These are phyloP conservation scores for Melanargia galathea DNA, from an alignment of 2,888 invertebrate species.

Conservation along the genomic window DNA sequence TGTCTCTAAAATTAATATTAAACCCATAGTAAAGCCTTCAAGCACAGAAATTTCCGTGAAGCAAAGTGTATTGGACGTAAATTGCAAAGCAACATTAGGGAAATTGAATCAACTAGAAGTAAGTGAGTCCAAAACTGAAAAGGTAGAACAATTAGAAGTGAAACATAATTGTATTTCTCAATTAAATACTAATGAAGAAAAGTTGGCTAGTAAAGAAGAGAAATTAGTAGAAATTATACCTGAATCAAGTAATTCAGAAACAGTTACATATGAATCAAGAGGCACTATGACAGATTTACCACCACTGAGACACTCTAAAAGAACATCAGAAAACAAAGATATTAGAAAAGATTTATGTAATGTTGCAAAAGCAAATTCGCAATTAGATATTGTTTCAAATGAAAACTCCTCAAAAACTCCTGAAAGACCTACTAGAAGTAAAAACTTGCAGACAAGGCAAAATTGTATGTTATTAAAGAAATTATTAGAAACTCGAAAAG, in stretches of 20 bases:
- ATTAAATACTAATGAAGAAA: conserved; percentile 22
- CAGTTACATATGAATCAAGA: conserved; percentile 21
- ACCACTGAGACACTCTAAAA: conserved; percentile 19
- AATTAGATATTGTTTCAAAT: conserved; percentile 30
- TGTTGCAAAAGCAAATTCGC: conserved; percentile 22
- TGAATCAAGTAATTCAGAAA: conserved; percentile 17
- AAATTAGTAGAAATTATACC: conserved; percentile 8
- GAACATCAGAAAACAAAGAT: conserved; percentile 20
- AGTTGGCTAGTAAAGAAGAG: conserved; percentile 23
- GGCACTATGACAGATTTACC: conserved; percentile 8
- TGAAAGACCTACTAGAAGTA: conserved; percentile 34
- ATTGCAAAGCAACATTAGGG: conserved; percentile 22
- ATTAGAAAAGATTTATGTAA: conserved; percentile 16
- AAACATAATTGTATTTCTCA: conserved; percentile 35
- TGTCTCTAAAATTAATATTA: conserved; percentile 64
- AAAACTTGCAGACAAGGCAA: conserved; percentile 46
- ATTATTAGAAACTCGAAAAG: conserved; percentile 67
- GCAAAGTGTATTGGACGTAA: conserved; percentile 27
- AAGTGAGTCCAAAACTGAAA: conserved; percentile 21
- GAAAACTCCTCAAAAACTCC: conserved; percentile 20
- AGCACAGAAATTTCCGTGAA: conserved; percentile 38
- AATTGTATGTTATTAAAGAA: conserved; percentile 74
- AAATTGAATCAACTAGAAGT: conserved; percentile 15
- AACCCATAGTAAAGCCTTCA: conserved; percentile 55
- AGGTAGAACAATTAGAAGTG: conserved; percentile 10